phyloP scores from a whole-genome alignment of 92 coral and sea anemone species.

The Porites cylindrica region DNA sequence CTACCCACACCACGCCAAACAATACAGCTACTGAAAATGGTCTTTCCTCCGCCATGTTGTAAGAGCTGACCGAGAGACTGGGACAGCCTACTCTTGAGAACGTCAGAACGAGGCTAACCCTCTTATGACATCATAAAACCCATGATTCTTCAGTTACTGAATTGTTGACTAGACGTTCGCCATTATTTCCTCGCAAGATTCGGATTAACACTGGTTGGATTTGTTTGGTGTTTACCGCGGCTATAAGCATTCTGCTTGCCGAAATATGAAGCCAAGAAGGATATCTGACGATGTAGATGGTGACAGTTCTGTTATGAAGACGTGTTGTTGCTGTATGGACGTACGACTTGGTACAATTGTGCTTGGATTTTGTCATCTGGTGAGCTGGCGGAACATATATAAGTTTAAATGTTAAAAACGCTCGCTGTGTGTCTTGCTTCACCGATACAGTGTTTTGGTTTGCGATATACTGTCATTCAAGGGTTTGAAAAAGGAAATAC shows the following conservation, averaged over 20 bases:
- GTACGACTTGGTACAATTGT: slow-evolving; percentile 97
- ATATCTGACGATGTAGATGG: slow-evolving; percentile 66
- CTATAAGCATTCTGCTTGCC: slow-evolving; percentile 8
- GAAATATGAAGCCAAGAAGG: slow-evolving; percentile 83
- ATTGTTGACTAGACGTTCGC: neutral
- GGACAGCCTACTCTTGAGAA: no score
- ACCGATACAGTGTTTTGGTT: no score
- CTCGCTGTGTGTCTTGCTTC: neutral
- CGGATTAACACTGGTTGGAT: neutral
- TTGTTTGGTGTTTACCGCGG: slow-evolving; percentile 1
- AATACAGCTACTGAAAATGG: slow-evolving; percentile 76
- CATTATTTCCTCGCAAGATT: neutral
- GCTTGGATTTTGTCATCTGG: slow-evolving; percentile 96
- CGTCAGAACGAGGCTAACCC: no score
- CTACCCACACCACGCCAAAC: slow-evolving; percentile 45
- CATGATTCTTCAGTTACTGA: slow-evolving; percentile 56
- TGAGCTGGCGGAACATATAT: slow-evolving; percentile 31
- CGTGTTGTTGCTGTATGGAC: slow-evolving; percentile 98
- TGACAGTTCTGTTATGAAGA: slow-evolving; percentile 86
- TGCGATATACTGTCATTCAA: no score
- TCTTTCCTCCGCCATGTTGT: slow-evolving; percentile 65
- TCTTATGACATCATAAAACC: slow-evolving; percentile 80
- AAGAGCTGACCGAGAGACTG: no score
- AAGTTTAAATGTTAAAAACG: neutral
- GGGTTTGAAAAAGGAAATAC: no score